A percentile compares a stretch with the other conserved stretches of the same genome.
Conservation (phyloP, 2,113 vertebrate species). For the Protobothrops mucrosquamatus region DNA sequence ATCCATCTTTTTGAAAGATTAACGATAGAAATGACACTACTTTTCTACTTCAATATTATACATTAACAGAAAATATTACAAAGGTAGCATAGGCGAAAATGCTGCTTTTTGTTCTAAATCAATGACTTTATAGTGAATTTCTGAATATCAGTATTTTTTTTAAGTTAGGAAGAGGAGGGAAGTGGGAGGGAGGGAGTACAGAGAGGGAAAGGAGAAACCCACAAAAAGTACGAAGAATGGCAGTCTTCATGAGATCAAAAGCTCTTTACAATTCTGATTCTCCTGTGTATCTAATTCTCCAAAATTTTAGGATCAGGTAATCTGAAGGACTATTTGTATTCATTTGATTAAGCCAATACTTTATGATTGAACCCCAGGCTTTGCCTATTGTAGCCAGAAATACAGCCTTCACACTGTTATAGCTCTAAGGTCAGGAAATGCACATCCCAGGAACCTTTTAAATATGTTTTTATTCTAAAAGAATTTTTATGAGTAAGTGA, state of each 20-base stretch:
- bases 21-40: neutral
- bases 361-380: neutral
- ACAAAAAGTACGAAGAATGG: neutral
- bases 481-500: neutral
- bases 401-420: neutral
- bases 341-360: neutral
- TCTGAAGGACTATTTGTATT: neutral
- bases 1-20: conserved; percentile 14
- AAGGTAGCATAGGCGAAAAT: neutral
- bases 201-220: neutral
- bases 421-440: neutral
- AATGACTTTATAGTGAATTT: neutral
- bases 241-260: neutral
- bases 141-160: neutral
- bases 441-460: neutral
- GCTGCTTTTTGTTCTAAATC: neutral
- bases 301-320: neutral
- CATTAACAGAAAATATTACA: neutral
- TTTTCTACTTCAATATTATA: neutral
- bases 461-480: neutral
- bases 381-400: neutral
- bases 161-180: neutral
- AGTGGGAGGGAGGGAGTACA: neutral
- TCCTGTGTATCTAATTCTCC: neutral
- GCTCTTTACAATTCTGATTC: neutral